phyloP scores from a whole-genome alignment of 2,888 invertebrate genomes.

The Phorcus lineatus region DNA sequence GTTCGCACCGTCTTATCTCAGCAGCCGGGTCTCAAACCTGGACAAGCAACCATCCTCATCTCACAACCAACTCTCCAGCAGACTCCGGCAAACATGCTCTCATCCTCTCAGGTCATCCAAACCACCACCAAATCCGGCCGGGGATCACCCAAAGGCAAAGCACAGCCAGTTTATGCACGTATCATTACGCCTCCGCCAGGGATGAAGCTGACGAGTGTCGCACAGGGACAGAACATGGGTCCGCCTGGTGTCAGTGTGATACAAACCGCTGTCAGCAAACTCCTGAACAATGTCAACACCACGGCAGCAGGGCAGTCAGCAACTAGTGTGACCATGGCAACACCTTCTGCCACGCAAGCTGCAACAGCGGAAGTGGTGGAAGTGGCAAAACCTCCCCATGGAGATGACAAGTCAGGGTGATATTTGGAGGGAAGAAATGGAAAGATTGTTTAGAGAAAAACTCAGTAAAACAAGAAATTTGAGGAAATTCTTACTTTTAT shows the following conservation, averaged over 20 bases:
- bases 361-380: not conserved
- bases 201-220: conserved; percentile 59
- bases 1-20: conserved; percentile 72
- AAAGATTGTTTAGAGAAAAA: not conserved
- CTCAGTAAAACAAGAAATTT: not conserved
- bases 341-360: not conserved
- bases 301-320: conserved; percentile 25
- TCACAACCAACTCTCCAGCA: conserved; percentile 67
- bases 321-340: conserved; percentile 27
- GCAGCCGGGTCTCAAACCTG: conserved; percentile 69
- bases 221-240: conserved; percentile 39
- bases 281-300: conserved; percentile 17
- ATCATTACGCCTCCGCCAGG: conserved; percentile 71
- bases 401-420: not conserved
- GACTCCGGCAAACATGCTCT: conserved; percentile 49
- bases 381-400: too few species aligned
- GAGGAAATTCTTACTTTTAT: not conserved
- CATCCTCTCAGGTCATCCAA: conserved; percentile 59
- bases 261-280: conserved; percentile 29
- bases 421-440: not conserved
- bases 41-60: conserved; percentile 71
- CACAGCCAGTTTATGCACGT: conserved; percentile 70
- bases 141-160: conserved; percentile 60
- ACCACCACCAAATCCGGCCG: conserved; percentile 52
- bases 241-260: conserved; percentile 34